Evolutionary conservation across 2,113 vertebrate genomes (phyloP), one percentile per base, ranked within the genome.

Genomic region (Psittacara wagleri): DNA sequence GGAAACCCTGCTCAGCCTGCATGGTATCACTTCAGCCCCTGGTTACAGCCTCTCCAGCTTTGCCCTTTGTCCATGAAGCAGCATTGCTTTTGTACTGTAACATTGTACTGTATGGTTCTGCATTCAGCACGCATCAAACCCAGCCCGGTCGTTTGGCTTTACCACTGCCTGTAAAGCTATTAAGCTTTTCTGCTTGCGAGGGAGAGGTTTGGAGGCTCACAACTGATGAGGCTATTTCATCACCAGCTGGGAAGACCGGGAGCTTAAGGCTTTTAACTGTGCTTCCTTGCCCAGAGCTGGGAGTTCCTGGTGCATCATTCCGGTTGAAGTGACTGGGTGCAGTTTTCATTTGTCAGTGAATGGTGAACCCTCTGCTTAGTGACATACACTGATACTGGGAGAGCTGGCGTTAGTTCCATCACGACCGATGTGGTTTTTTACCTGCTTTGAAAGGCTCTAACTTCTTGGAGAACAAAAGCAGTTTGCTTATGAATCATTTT

Each of bases 331-430:
- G 62, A 22, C 73, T 63, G 73, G 31, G 22, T 52, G 33, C 22
- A 13, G 85, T 85, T 92, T 61, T 67, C 29, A 23, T 81, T 63
- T 1, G 8, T 83, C 55, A 59, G 77, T 66, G 81, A 66, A 59
- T 5, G 24, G 49, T 66, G 57, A 76, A 35, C 48, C 62, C 82
- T 79, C 23, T 96, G 46, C 70, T 77, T 76, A 54, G 74, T 85
- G 74, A 84, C 91, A 54, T 54, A 11, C 11, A 0, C 17, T 95
- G 48, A 84, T 66, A 18, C 5, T 6, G 23, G 46, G 67, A 70
- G 86, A 91, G 57, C 74, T 92, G 88, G 63, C 80, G 87, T 94
- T 94, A 87, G 86, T 92, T 95, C 62, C 77, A 74, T 94, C 81
- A 27, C 1, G 46, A 27, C 74, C 46, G 44, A 67, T 67, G 76